Base-by-base conservation (phyloP, 2,113 vertebrate species). In the Dromaius novaehollandiae region DNA sequence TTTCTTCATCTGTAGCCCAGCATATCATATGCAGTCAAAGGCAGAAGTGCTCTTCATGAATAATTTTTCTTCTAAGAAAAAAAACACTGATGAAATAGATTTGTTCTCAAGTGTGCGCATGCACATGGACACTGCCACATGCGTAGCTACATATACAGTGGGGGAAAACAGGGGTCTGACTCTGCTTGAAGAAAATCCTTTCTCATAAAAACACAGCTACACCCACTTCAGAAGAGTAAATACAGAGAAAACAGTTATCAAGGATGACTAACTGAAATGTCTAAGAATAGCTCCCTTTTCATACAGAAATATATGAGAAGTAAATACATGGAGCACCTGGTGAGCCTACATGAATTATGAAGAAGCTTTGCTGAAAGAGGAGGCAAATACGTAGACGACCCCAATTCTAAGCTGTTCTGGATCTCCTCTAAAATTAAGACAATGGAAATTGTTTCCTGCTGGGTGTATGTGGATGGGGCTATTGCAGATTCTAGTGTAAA, bases 361-460 rank as follows among this genome's bases (percentile, higher is more conserved):
- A 94, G 30, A 66, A 81, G 42, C 19, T 90, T 71, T 94, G 36
- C 69, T 93, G 61, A 28, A 70, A 90, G 22, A 85, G 28, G 16
- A 78, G 24, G 32, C 18, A 42, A 6, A 19, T 18, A 22, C 7
- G 46, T 3, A 74, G 17, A 82, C 82, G 42, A 68, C 9, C 11
- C 1, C 1, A 36, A 65, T 9, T 85, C 56, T 22, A 46, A 93
- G 38, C 15, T 66, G 34, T 21, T 82, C 21, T 25, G 24, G 64
- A 58, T 65, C 38, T 34, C 60, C 38, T 18, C 13, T 53, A 77
- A 90, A 94, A 74, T 28, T 11, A 38, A 66, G 80, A 36, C 88
- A 90, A 71, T 56, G 48, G 70, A 85, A 91, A n/a, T 13, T 64
- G 28, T 64, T 88, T 82, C 68, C 44, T 61, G 42, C 13, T 60